A percentile compares a stretch with the other conserved stretches of the same genome.
phyloP scores from a whole-genome alignment of 2,888 invertebrate species.

The Zaprionus obscuricornis region DNA sequence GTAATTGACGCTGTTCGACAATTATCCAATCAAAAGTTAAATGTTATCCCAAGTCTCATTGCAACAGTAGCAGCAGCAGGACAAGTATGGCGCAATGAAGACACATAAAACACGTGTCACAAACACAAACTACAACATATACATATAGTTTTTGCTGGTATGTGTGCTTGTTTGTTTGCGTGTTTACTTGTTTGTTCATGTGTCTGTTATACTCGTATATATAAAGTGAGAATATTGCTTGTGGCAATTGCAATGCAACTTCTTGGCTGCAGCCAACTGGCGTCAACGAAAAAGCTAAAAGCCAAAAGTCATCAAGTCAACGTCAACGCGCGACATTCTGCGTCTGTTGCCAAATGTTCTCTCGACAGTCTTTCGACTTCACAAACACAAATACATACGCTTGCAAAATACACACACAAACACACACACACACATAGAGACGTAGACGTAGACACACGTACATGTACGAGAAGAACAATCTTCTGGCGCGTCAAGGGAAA shows the following conservation, averaged over 20 bases:
- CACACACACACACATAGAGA: slow-evolving; percentile 2
- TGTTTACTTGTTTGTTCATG: slow-evolving; percentile 12
- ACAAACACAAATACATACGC: not conserved
- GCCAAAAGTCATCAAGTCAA: slow-evolving; percentile 51
- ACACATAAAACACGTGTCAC: slow-evolving; percentile 33
- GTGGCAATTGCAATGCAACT: slow-evolving; percentile 42
- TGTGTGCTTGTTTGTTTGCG: not conserved
- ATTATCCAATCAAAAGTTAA: slow-evolving; percentile 46
- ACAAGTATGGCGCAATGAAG: too few species aligned
- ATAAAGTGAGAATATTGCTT: slow-evolving; percentile 39
- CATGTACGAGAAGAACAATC: slow-evolving; percentile 7
- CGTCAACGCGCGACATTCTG: slow-evolving; percentile 34
- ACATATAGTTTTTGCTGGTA: not conserved
- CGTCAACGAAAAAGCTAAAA: slow-evolving; percentile 34
- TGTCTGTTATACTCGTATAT: too few species aligned
- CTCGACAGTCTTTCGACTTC: slow-evolving; percentile 14
- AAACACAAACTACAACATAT: slow-evolving; percentile 12
- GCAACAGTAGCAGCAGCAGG: too few species aligned
- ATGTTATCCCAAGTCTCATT: slow-evolving; percentile 23
- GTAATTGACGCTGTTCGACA: slow-evolving; percentile 31
- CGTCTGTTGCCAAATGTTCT: slow-evolving; percentile 35
- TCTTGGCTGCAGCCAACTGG: not conserved
- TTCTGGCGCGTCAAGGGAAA: slow-evolving; percentile 36
- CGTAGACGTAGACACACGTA: not conserved
- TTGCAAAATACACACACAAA: not conserved